Evolutionary conservation across 1,140 invertebrate genomes (phyloP).

Genomic region (Fopius arisanus): DNA sequence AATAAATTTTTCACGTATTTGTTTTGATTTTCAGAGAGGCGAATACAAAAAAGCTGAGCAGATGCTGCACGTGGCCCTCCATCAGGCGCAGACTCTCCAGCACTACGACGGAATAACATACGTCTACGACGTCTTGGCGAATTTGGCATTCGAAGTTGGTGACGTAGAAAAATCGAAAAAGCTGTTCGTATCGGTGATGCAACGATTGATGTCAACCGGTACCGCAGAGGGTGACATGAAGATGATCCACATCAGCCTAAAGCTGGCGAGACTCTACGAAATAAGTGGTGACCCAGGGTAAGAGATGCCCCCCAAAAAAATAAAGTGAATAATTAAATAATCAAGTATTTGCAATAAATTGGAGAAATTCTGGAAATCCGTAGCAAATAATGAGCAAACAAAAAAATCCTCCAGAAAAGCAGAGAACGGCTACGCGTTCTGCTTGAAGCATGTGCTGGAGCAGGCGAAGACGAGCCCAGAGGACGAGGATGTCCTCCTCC

Average conservation of each 20-base stretch:
- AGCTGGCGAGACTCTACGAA: constrained; percentile 77
- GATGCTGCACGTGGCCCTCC: constrained; percentile 82
- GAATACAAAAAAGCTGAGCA: constrained; percentile 84
- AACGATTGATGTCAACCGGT: constrained; percentile 76
- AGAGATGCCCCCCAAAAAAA: constrained; percentile 36
- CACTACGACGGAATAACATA: constrained; percentile 82
- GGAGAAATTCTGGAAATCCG: too few relatives aligned
- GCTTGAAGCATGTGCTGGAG: constrained; percentile 73
- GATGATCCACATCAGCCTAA: constrained; percentile 78
- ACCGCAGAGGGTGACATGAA: constrained; percentile 76
- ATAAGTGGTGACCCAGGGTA: constrained; percentile 68
- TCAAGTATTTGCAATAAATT: too few relatives aligned
- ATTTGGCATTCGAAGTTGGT: constrained; percentile 80
- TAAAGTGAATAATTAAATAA: constrained; percentile 21
- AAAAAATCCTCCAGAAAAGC: constrained; percentile 70
- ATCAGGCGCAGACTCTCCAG: constrained; percentile 81
- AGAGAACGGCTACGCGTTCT: constrained; percentile 79
- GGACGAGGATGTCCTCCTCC: constrained; percentile 69
- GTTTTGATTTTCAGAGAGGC: constrained; percentile 66
- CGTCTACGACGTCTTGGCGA: constrained; percentile 90
- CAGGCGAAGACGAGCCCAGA: constrained; percentile 64
- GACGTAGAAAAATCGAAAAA: constrained; percentile 84
- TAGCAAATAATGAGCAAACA: too few relatives aligned
- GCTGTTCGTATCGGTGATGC: constrained; percentile 83
- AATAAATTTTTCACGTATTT: not conserved